phyloP scores from a whole-genome alignment of 2,113 vertebrate species.

The Falcunculus frontatus region DNA sequence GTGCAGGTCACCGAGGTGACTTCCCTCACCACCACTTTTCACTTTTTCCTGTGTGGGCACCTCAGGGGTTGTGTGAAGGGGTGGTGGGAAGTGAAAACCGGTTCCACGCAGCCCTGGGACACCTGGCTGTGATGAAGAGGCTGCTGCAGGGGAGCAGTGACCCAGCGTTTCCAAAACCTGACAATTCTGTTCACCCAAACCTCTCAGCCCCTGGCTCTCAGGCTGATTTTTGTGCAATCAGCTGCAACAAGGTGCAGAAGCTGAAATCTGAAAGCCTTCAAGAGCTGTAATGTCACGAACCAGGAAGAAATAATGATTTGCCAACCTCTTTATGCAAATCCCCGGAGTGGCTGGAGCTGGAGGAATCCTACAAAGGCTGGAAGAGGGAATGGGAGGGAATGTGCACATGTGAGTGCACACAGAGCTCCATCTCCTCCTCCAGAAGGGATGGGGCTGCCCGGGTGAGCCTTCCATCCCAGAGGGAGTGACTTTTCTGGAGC shows the following conservation, averaged over 20 bases:
- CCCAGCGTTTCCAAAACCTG: not conserved
- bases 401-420: not conserved
- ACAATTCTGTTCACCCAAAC: not conserved
- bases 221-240: not conserved
- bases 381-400: not conserved
- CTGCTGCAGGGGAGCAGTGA: not conserved
- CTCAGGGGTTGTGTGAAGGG: not conserved
- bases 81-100: not conserved
- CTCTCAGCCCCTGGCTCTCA: not conserved
- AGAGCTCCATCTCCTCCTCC: not conserved
- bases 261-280: slow-evolving; percentile 62
- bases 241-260: not conserved
- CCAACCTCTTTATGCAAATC: slow-evolving; percentile 71
- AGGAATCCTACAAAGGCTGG: slow-evolving; percentile 29
- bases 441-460: not conserved
- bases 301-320: slow-evolving; percentile 70
- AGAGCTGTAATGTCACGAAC: slow-evolving; percentile 63
- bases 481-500: not conserved
- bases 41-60: not conserved
- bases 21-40: not conserved
- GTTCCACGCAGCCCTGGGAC: not conserved
- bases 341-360: slow-evolving; percentile 19
- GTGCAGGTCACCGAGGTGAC: not conserved
- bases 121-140: not conserved
- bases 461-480: not conserved